A percentile compares a stretch with the other conserved stretches of the same genome.
These are phyloP conservation scores for Asbolus verrucosus DNA, from an alignment of 1,140 invertebrate genomes.

Conservation along the genomic window DNA sequence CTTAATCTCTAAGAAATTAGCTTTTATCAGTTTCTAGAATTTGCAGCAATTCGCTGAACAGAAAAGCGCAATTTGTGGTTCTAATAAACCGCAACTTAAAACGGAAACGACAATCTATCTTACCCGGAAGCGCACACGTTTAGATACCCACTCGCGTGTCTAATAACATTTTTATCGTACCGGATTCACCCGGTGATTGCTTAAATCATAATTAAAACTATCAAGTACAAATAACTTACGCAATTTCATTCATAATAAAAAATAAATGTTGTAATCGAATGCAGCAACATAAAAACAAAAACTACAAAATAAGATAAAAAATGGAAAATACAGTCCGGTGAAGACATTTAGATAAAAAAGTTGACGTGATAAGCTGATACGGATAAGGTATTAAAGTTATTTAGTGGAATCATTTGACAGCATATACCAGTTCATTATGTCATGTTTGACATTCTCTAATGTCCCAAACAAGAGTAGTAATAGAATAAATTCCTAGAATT, in stretches of 20 bases:
- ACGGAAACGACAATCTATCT: constrained; percentile 44
- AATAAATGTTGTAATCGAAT: no score
- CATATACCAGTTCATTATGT: constrained; percentile 36
- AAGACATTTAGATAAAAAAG: constrained; percentile 1
- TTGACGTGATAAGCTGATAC: constrained; percentile 4
- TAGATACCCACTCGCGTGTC: constrained; percentile 36
- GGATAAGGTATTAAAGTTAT: constrained; percentile 24
- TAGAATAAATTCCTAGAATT: constrained; percentile 29
- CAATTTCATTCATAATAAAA: constrained; percentile 26
- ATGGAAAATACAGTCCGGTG: background rate
- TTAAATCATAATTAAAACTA: constrained; percentile 32
- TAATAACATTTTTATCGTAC: constrained; percentile 43
- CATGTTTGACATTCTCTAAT: constrained; percentile 36
- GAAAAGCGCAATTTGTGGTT: constrained; percentile 32
- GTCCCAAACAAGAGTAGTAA: constrained; percentile 11
- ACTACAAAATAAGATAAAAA: no score
- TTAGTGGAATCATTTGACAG: constrained; percentile 33
- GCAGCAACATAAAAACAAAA: no score
- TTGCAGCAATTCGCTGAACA: constrained; percentile 11
- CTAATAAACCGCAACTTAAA: constrained; percentile 43
- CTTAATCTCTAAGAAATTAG: background rate
- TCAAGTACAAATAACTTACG: background rate
- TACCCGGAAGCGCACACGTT: constrained; percentile 45
- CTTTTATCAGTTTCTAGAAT: constrained; percentile 9
- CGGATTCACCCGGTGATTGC: constrained; percentile 43